Conservation (phyloP, 2,113 vertebrate genomes). For the Coptodon bakossiorum region DNA sequence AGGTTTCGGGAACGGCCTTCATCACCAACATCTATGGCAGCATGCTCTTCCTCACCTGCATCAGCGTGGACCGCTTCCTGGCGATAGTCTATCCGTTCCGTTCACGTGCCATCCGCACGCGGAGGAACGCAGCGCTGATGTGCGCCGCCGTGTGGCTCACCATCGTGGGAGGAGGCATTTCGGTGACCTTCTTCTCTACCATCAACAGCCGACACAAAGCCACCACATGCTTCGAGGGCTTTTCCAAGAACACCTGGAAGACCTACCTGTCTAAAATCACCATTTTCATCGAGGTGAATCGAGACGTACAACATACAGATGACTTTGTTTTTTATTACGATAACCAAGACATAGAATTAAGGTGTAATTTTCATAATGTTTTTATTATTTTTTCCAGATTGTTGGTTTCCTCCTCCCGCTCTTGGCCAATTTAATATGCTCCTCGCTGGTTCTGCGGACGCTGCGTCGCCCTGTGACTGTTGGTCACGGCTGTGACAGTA, state of each 20-base stretch:
- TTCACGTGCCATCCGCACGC: conserved; percentile 86
- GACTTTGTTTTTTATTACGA: background rate
- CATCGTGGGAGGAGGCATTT: conserved; percentile 92
- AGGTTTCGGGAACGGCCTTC: conserved; percentile 93
- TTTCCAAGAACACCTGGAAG: conserved; percentile 94
- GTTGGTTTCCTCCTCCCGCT: conserved; percentile 93
- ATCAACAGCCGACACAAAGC: conserved; percentile 84
- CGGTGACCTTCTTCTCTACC: conserved; percentile 92
- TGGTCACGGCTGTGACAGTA: conserved; percentile 91
- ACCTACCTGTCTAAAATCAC: conserved; percentile 97
- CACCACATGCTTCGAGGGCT: conserved; percentile 94
- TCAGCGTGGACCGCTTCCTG: conserved; percentile 93
- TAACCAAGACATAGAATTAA: background rate
- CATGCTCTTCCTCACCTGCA: conserved; percentile 98
- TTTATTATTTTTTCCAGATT: conserved; percentile 28
- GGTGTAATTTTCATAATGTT: background rate
- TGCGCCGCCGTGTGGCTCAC: conserved; percentile 91
- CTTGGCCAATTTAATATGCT: conserved; percentile 88
- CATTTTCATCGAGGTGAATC: conserved; percentile 91
- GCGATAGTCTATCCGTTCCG: conserved; percentile 94
- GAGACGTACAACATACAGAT: background rate
- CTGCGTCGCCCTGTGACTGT: conserved; percentile 83
- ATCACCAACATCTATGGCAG: conserved; percentile 98
- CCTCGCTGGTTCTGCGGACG: conserved; percentile 90
- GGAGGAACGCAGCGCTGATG: conserved; percentile 84